Conservation (phyloP, 64 coral and sea anemone species). For the Platygyra sinensis region DNA sequence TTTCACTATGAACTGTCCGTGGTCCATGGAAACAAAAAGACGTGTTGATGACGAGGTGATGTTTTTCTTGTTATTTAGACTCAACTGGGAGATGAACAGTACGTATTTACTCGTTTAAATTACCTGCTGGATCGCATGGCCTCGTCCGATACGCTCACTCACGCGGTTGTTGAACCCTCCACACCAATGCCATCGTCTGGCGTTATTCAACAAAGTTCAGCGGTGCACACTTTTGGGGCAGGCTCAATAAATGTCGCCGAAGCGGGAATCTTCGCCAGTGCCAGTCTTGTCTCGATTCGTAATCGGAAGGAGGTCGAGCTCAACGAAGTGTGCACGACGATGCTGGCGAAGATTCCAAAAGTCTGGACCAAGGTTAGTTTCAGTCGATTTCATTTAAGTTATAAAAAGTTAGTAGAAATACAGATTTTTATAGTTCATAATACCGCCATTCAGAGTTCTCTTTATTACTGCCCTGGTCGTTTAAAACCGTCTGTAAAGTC, state of each 20-base stretch:
- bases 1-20: no score
- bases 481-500: no score
- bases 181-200: constrained; percentile 78
- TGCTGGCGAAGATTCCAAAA: constrained; percentile 89
- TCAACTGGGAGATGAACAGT: constrained; percentile 80
- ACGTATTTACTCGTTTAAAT: constrained; percentile 92
- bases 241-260: constrained; percentile 67
- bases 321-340: constrained; percentile 83
- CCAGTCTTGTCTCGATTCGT: constrained; percentile 73
- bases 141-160: constrained; percentile 85
- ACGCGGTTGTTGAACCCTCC: constrained; percentile 69
- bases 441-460: no score
- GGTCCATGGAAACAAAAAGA: no score
- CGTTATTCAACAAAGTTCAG: constrained; percentile 75
- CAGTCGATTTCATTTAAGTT: neutral
- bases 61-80: constrained; percentile 57
- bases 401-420: no score
- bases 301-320: constrained; percentile 90
- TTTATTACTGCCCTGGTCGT: no score
- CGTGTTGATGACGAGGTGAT: neutral
- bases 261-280: constrained; percentile 92
- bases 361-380: constrained; percentile 91
- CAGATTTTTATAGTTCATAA: no score
- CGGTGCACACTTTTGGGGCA: constrained; percentile 72
- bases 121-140: constrained; percentile 88